These are phyloP conservation scores for Nyctibius bracteatus DNA, from an alignment of 2,113 vertebrate species.

Conservation along the genomic window DNA sequence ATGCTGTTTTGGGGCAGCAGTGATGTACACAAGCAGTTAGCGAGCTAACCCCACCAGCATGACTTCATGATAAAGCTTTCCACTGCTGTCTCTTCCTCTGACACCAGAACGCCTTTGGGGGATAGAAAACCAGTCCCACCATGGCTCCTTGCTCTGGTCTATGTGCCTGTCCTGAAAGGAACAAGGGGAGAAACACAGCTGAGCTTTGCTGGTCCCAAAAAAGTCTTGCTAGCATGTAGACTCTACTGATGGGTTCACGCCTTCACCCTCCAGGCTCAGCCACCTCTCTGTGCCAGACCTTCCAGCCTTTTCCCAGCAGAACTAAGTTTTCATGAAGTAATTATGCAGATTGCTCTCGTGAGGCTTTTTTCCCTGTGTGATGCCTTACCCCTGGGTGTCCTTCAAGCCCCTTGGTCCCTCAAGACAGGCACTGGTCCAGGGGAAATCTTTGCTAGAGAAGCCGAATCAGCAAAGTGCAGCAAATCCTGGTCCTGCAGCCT, in stretches of 20 bases:
- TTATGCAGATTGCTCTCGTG: not conserved
- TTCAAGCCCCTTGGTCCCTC: not conserved
- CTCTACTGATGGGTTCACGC: not conserved
- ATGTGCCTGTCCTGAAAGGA: constrained; percentile 7
- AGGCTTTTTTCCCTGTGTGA: not conserved
- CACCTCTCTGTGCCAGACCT: not conserved
- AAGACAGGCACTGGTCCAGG: not conserved
- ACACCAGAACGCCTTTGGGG: not conserved
- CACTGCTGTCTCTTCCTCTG: constrained; percentile 14
- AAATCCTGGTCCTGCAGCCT: not conserved
- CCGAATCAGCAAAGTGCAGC: not conserved
- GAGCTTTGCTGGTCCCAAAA: not conserved
- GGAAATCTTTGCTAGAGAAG: not conserved
- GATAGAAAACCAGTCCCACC: not conserved
- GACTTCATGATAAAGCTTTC: constrained; percentile 40
- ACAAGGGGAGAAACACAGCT: not conserved
- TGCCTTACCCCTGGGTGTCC: not conserved
- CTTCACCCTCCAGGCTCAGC: not conserved
- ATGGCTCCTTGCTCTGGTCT: not conserved
- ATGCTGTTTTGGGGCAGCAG: not conserved
- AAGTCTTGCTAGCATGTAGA: not conserved
- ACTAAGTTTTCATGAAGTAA: not conserved
- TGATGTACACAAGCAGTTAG: not conserved
- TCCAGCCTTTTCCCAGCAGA: not conserved
- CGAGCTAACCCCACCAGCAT: not conserved